Percentiles rank a stretch among this genome's conserved stretches.
These are phyloP conservation scores for Helostoma temminkii DNA, from an alignment of 2,797 vertebrate genomes.

Conservation along the genomic window DNA sequence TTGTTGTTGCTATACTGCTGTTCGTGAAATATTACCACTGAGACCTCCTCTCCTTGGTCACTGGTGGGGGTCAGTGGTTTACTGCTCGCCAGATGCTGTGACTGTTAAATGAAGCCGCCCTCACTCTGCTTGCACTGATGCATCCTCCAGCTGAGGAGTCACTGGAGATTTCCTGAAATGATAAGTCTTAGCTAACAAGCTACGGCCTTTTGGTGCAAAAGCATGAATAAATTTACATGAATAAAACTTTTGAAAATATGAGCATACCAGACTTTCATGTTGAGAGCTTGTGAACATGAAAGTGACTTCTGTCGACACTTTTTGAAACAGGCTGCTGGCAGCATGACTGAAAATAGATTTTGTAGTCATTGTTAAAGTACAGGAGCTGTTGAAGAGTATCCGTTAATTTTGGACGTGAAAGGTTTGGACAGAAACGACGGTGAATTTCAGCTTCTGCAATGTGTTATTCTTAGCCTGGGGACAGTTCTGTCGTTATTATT, in stretches of 20 bases:
- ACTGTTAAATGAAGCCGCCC: neutral
- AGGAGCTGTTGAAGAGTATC: conserved; percentile 12
- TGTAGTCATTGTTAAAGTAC: conserved; percentile 6
- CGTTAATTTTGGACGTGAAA: conserved; percentile 20
- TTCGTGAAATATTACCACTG: neutral
- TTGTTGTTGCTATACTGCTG: neutral
- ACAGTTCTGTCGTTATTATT: conserved; percentile 17
- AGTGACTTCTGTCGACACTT: neutral
- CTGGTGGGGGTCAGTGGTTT: conserved; percentile 1
- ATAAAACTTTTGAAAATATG: neutral
- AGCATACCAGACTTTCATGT: neutral
- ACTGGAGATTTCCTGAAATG: neutral
- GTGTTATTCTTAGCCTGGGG: conserved; percentile 20
- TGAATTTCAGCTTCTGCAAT: conserved; percentile 14
- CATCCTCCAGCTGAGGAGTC: neutral
- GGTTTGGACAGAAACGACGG: conserved; percentile 11
- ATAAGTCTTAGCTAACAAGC: conserved; percentile 4
- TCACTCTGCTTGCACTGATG: neutral
- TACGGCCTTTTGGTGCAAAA: neutral
- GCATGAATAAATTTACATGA: neutral
- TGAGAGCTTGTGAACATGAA: neutral
- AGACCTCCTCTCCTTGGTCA: neutral
- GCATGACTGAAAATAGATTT: conserved; percentile 6
- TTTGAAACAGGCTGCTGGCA: conserved; percentile 1
- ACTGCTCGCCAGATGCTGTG: conserved; percentile 5